A percentile compares a stretch with the other conserved stretches of the same genome.
Evolutionary conservation across 2,113 vertebrate genomes (phyloP).

Genomic region (Psephotus haematonotus): DNA sequence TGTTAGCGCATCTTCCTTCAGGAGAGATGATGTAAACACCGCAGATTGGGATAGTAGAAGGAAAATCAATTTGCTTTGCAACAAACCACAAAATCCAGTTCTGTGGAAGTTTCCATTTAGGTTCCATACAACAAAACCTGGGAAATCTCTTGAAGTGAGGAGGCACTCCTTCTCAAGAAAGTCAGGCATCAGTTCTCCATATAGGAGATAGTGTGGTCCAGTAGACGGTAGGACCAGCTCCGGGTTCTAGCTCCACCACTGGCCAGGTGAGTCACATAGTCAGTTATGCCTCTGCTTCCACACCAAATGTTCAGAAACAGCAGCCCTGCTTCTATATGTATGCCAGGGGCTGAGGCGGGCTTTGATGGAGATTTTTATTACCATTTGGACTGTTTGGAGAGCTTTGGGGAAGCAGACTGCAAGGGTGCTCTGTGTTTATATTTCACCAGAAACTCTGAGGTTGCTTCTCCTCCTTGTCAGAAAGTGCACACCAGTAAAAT

Average conservation of each 20-base stretch:
- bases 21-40: not conserved
- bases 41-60: not conserved
- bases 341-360: not conserved
- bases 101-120: not conserved
- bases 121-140: not conserved
- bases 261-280: not conserved
- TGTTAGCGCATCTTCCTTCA: not conserved
- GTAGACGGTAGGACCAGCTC: not conserved
- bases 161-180: not conserved
- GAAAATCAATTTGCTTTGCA: not conserved
- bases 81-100: not conserved
- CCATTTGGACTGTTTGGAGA: not conserved
- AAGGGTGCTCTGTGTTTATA: not conserved
- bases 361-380: not conserved
- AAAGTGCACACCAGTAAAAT: not conserved
- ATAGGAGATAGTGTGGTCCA: not conserved
- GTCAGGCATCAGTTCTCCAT: not conserved
- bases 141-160: fast-evolving
- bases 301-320: not conserved
- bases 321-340: fast-evolving
- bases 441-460: not conserved
- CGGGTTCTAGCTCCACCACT: not conserved
- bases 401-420: not conserved
- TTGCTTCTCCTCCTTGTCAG: not conserved
- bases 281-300: not conserved